Conservation (phyloP, 2,113 vertebrate species). For the Pseudonaja textilis region DNA sequence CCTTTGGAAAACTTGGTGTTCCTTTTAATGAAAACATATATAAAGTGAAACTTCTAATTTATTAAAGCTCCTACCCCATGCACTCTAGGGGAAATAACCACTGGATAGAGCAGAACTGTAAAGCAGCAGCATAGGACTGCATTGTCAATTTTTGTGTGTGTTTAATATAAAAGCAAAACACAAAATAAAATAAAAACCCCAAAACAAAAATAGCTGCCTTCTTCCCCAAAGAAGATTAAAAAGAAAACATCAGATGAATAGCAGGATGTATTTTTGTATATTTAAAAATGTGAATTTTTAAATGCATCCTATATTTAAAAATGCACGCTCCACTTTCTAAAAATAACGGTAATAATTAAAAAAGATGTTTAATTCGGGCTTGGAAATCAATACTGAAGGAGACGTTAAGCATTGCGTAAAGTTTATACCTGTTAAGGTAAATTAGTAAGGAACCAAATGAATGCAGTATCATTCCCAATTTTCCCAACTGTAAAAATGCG, state of each 20-base stretch:
- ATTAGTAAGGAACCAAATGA: constrained; percentile 55
- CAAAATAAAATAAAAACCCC: constrained; percentile 61
- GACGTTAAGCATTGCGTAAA: constrained; percentile 45
- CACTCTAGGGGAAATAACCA: not conserved
- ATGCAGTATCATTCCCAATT: constrained; percentile 52
- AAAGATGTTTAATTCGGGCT: constrained; percentile 61
- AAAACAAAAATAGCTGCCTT: constrained; percentile 65
- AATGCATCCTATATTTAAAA: constrained; percentile 44
- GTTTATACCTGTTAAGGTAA: constrained; percentile 46
- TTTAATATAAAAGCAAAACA: constrained; percentile 36
- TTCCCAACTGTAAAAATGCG: constrained; percentile 55
- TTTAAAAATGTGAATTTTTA: constrained; percentile 51
- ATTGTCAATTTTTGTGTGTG: not conserved
- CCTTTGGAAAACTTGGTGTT: constrained; percentile 45
- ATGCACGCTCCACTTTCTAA: constrained; percentile 58
- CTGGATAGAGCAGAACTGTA: not conserved
- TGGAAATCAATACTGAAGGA: not conserved
- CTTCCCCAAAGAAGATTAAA: constrained; percentile 66
- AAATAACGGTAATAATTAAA: not conserved
- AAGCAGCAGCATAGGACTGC: not conserved
- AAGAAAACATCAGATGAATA: constrained; percentile 80
- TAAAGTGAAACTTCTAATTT: not conserved
- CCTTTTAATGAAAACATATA: constrained; percentile 40
- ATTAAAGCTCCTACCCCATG: not conserved
- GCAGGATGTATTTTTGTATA: constrained; percentile 91